phyloP scores from a whole-genome alignment of 2,113 vertebrate genomes.

The Macquaria ambigua region DNA sequence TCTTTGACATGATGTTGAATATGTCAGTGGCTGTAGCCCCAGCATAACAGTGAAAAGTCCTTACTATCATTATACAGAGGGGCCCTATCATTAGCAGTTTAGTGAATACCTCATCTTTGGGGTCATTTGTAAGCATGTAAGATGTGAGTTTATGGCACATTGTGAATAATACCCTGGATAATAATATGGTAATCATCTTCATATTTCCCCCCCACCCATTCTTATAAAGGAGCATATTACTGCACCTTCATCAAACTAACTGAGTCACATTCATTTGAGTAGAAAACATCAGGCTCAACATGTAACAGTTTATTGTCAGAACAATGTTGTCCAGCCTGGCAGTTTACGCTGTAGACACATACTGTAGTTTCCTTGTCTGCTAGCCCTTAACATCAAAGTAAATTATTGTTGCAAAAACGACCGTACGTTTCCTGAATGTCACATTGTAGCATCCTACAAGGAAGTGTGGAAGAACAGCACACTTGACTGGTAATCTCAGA shows the following conservation, averaged over 20 bases:
- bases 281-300: conserved; percentile 44
- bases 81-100: conserved; percentile 39
- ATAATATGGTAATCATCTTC: conserved; percentile 36
- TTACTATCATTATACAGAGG: conserved; percentile 36
- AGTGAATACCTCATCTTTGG: conserved; percentile 53
- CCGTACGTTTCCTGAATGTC: conserved; percentile 40
- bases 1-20: conserved; percentile 36
- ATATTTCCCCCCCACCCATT: conserved; percentile 7
- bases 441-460: conserved; percentile 26
- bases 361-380: conserved; percentile 34
- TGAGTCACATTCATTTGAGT: conserved; percentile 40
- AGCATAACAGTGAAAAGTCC: conserved; percentile 49
- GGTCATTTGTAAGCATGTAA: conserved; percentile 41
- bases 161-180: conserved; percentile 76
- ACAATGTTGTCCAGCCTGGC: conserved; percentile 40
- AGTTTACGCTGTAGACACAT: conserved; percentile 48
- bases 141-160: conserved; percentile 70
- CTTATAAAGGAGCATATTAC: conserved; percentile 10
- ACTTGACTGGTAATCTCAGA: conserved; percentile 47
- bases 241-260: neutral
- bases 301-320: conserved; percentile 21
- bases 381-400: conserved; percentile 71
- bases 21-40: conserved; percentile 21
- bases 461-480: conserved; percentile 36
- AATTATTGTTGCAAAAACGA: conserved; percentile 46